Percentiles rank a stretch among this genome's conserved stretches.
Evolutionary conservation across 1,140 invertebrate species (phyloP).

Genomic region (Dendroctonus ponderosae): DNA sequence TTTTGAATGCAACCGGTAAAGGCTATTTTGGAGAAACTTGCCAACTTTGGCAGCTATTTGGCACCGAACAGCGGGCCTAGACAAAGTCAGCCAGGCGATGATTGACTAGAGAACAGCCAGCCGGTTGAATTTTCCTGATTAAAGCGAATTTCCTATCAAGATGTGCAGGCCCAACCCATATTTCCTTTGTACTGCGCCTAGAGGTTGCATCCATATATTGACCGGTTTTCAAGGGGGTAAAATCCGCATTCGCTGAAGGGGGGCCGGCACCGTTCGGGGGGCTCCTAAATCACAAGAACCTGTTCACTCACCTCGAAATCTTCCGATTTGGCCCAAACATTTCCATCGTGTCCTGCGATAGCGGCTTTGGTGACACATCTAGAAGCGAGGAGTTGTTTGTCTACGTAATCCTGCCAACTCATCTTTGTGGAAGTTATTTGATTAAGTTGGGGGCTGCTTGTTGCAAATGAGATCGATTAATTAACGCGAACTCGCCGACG

Average conservation of each 20-base stretch:
- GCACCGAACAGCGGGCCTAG: too few species aligned
- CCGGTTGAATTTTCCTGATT: too few species aligned
- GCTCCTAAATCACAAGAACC: constrained; percentile 2
- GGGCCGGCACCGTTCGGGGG: too few species aligned
- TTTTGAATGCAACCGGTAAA: constrained; percentile 18
- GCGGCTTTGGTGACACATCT: constrained; percentile 90
- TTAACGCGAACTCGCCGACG: too few species aligned
- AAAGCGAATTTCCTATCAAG: background rate
- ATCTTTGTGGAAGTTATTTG: constrained; percentile 52
- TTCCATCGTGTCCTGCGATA: constrained; percentile 91
- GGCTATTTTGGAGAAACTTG: too few species aligned
- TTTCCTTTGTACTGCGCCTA: constrained; percentile 8
- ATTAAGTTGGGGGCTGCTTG: too few species aligned
- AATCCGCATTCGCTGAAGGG: too few species aligned
- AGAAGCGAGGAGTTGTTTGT: constrained; percentile 92
- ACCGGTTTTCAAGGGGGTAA: background rate
- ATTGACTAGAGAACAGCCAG: too few species aligned
- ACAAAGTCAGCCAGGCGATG: too few species aligned
- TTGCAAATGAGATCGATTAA: too few species aligned
- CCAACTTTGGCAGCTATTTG: too few species aligned
- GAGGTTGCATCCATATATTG: background rate
- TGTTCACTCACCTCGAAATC: constrained; percentile 82
- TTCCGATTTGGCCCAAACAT: constrained; percentile 91
- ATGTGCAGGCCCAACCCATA: constrained; percentile 15
- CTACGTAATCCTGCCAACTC: constrained; percentile 98